phyloP scores from a whole-genome alignment of 2,797 vertebrate genomes.

The Chaetodon trifasciatus region DNA sequence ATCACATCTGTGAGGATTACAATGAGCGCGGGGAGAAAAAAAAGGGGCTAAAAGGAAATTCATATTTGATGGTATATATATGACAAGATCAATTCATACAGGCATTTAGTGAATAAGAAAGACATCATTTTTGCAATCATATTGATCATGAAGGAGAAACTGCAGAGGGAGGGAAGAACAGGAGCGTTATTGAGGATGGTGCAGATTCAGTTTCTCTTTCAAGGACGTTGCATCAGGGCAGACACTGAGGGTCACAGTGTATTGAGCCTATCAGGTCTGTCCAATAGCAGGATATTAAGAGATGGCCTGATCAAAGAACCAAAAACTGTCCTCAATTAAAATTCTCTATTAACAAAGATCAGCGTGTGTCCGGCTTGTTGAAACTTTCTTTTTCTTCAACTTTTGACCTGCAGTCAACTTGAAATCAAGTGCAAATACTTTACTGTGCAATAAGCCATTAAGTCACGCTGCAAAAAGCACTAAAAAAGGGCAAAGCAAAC shows the following conservation, averaged over 20 bases:
- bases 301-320: slow-evolving; percentile 33
- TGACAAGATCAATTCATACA: slow-evolving; percentile 14
- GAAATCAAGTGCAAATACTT: neutral
- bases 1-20: slow-evolving; percentile 25
- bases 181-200: slow-evolving; percentile 26
- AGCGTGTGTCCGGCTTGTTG: neutral
- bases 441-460: neutral
- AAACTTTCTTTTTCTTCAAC: slow-evolving; percentile 4
- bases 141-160: slow-evolving; percentile 41
- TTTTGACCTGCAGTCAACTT: slow-evolving; percentile 1
- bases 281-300: slow-evolving; percentile 56
- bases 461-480: neutral
- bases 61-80: neutral
- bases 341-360: slow-evolving; percentile 34
- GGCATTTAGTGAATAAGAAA: slow-evolving; percentile 7
- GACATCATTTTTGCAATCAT: neutral
- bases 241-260: slow-evolving; percentile 39
- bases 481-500: neutral
- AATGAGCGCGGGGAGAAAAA: slow-evolving; percentile 6
- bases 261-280: slow-evolving; percentile 51
- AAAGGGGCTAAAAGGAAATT: neutral
- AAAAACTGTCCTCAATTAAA: slow-evolving; percentile 41
- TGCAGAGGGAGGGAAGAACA: slow-evolving; percentile 31
- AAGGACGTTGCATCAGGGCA: slow-evolving; percentile 53
- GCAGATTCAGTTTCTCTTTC: slow-evolving; percentile 61